Evolutionary conservation across 2,113 vertebrate genomes (phyloP), one percentile per base, ranked within the genome.

Genomic region (Macaca nemestrina): DNA sequence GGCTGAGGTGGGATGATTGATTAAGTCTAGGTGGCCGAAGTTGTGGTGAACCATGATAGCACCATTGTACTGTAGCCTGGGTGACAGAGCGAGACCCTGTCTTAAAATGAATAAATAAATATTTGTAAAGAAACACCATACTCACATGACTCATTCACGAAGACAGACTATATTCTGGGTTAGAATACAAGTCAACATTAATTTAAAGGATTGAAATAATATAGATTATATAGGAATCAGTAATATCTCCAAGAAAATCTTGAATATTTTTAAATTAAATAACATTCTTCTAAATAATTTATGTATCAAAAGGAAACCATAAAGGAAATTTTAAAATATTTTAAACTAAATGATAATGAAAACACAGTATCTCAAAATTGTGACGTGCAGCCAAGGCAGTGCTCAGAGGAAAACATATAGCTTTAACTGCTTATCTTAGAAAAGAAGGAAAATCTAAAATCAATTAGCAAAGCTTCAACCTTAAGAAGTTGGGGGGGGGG

Each of bases 231-330:
- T 84, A 80, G 18, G 9, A 95, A 73, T 81, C 30, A 61, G 18
- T 81, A 78, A 45, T 72, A 88, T 38, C n/a, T 88, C 10, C 72
- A 84, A 38, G 18, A 76, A 92, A 95, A 57, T 50, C 55, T 73
- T 6, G 68, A 70, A 20, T 83, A 48, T 84, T 85, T 92, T 23
- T 82, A 91, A 95, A 91, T 79, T 84, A 92, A 93, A 57, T 86
- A 82, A 61, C 25, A 43, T 76, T 55, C 30, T 82, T 92, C 20
- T 73, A 67, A 78, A 84, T 68, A 67, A 88, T 73, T 48, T 11
- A 48, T 67, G 27, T 72, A 38, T 50, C 40, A 59, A 83, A 88
- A 89, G 73, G 38, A 89, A 96, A 67, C 16, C 50, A 78, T 76
- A 57, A 55, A 22, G 40, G 52, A 84, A 70, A 93, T 75, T 55